A percentile compares a stretch with the other conserved stretches of the same genome.
Evolutionary conservation across 1,140 invertebrate genomes (phyloP).

Genomic region (Tetragonula clypearis): DNA sequence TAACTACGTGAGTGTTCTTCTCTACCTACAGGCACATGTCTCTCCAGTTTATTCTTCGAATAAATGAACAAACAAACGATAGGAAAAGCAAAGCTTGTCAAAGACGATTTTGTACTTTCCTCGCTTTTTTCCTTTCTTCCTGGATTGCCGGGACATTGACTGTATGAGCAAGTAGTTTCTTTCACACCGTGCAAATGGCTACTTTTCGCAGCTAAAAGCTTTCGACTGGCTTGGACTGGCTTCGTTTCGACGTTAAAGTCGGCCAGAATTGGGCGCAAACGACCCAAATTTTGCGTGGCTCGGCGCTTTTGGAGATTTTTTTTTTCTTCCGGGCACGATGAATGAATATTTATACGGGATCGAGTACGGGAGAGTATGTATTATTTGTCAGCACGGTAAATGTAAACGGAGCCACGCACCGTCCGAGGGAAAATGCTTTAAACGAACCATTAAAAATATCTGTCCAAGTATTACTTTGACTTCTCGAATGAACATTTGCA

Average conservation of each 20-base stretch:
- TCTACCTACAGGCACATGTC: no score
- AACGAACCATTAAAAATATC: conserved; percentile 11
- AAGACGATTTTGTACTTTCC: not conserved
- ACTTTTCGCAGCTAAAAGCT: not conserved
- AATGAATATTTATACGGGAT: conserved; percentile 8
- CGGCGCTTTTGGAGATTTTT: conserved; percentile 19
- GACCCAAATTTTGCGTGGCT: conserved; percentile 38
- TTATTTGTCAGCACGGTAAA: not conserved
- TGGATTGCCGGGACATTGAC: no score
- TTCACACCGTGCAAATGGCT: not conserved
- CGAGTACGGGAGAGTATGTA: not conserved
- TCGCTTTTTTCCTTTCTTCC: not conserved
- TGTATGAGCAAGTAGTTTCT: not conserved
- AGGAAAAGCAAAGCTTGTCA: not conserved
- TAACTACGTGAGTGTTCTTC: no score
- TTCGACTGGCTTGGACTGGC: not conserved
- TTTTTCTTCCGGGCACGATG: not conserved
- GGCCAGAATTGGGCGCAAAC: conserved; percentile 17
- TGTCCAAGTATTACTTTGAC: conserved; percentile 2
- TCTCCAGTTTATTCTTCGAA: no score
- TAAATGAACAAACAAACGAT: no score
- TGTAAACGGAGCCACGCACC: not conserved
- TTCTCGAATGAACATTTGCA: not conserved
- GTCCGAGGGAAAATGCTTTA: not conserved
- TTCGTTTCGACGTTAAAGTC: conserved; percentile 1